Evolutionary conservation across 2,888 invertebrate genomes (phyloP).

Genomic region (Pachliopta kotzebuea): DNA sequence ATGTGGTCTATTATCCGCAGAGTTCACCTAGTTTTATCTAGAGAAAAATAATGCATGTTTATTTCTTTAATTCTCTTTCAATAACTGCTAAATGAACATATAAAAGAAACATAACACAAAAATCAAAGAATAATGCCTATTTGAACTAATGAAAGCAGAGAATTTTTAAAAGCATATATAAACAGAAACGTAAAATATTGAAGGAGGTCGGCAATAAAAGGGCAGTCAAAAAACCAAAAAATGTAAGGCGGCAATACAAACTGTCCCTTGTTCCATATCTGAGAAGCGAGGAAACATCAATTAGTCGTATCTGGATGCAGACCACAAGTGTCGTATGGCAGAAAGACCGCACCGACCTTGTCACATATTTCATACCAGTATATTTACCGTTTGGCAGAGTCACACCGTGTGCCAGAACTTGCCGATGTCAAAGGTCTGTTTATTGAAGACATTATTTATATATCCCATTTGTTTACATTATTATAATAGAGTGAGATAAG

Average conservation of each 20-base stretch:
- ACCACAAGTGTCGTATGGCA: constrained; percentile 44
- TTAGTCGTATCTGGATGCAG: constrained; percentile 25
- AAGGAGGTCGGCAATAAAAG: constrained; percentile 8
- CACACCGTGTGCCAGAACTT: constrained; percentile 7
- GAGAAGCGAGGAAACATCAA: constrained; percentile 28
- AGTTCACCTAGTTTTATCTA: no score
- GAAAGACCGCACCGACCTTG: constrained; percentile 43
- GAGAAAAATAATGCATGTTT: no score
- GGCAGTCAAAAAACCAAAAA: neutral
- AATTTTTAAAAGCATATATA: neutral
- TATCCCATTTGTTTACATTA: neutral
- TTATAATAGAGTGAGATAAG: neutral
- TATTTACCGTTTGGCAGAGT: constrained; percentile 21
- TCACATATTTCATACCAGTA: constrained; percentile 30
- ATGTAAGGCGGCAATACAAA: constrained; percentile 4
- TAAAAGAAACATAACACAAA: neutral
- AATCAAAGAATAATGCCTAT: neutral
- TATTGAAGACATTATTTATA: constrained; percentile 1
- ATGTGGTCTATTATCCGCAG: no score
- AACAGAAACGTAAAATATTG: neutral
- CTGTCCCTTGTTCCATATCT: constrained; percentile 23
- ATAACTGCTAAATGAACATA: neutral
- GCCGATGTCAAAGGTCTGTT: neutral
- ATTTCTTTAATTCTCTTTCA: no score
- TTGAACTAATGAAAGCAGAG: neutral